Percentiles rank a stretch among this genome's conserved stretches.
Evolutionary conservation across 1,140 invertebrate species (phyloP).

Genomic region (Himalopsyche phryganea): DNA sequence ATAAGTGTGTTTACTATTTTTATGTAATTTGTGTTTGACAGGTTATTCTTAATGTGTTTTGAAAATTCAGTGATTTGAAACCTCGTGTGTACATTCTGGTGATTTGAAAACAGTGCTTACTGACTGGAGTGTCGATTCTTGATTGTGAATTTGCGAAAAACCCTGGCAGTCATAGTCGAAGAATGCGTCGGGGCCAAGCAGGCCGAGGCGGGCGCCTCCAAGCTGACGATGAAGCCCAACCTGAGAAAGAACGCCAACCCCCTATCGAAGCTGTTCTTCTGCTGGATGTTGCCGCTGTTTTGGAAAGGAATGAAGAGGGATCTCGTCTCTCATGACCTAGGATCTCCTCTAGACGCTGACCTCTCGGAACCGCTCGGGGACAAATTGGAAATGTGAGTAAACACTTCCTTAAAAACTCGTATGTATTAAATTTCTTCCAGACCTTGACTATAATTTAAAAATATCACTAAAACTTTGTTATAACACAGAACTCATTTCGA

Average conservation of each 20-base stretch:
- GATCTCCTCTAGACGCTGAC: slow-evolving; percentile 60
- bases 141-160: neutral
- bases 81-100: too few relatives aligned
- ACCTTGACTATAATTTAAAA: too few relatives aligned
- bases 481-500: too few relatives aligned
- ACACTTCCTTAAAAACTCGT: too few relatives aligned
- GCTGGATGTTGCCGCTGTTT: slow-evolving; percentile 65
- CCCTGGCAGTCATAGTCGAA: neutral
- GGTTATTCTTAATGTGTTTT: too few relatives aligned
- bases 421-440: neutral
- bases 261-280: slow-evolving; percentile 48
- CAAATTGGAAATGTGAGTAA: slow-evolving; percentile 59
- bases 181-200: neutral
- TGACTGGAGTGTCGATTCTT: too few relatives aligned
- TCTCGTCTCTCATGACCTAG: slow-evolving; percentile 66
- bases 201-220: slow-evolving; percentile 1
- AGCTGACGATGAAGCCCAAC: slow-evolving; percentile 11
- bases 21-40: too few relatives aligned
- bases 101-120: too few relatives aligned
- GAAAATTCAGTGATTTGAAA: too few relatives aligned
- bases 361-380: slow-evolving; percentile 59
- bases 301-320: slow-evolving; percentile 65
- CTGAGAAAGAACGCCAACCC: slow-evolving; percentile 28
- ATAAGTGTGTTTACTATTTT: too few relatives aligned
- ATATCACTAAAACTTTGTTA: neutral